phyloP scores from a whole-genome alignment of 2,888 invertebrate species.

The Gisinianus flammeolus region DNA sequence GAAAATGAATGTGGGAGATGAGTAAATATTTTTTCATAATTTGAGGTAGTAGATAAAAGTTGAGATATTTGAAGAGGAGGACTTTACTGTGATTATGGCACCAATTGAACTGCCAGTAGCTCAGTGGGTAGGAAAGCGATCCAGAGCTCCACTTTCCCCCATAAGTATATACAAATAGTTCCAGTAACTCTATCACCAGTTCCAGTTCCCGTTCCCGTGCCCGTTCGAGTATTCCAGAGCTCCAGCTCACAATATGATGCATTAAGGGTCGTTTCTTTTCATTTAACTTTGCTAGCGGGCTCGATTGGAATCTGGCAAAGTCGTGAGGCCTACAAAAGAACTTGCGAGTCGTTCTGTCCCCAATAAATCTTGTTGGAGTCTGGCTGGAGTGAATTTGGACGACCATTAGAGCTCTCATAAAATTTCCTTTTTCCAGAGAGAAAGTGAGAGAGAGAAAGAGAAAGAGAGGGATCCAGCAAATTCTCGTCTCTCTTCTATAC shows the following conservation, averaged over 20 bases:
- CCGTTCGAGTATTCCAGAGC: not conserved
- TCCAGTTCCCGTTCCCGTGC: not conserved
- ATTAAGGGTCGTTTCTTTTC: conserved; percentile 33
- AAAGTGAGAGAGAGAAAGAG: too few species aligned
- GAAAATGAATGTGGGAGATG: not conserved
- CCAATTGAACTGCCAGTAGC: not conserved
- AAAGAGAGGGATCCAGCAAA: too few species aligned
- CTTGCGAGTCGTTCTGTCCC: conserved; percentile 14
- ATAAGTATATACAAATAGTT: not conserved
- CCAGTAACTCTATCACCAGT: not conserved
- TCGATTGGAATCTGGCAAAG: conserved; percentile 31
- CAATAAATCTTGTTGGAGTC: conserved; percentile 40
- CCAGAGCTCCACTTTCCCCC: not conserved
- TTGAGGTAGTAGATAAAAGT: not conserved
- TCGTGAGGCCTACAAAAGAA: conserved; percentile 29
- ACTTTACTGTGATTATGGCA: not conserved
- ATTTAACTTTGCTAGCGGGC: conserved; percentile 37
- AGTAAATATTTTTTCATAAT: not conserved
- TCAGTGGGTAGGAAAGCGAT: not conserved
- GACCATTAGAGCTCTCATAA: conserved; percentile 51
- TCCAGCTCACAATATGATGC: conserved; percentile 23
- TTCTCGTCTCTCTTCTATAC: too few species aligned
- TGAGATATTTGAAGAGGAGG: not conserved
- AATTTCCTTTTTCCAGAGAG: conserved; percentile 32
- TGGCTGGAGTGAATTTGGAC: conserved; percentile 27